These are phyloP conservation scores for Syngnathus typhle DNA, from an alignment of 2,113 vertebrate species.

Conservation along the genomic window DNA sequence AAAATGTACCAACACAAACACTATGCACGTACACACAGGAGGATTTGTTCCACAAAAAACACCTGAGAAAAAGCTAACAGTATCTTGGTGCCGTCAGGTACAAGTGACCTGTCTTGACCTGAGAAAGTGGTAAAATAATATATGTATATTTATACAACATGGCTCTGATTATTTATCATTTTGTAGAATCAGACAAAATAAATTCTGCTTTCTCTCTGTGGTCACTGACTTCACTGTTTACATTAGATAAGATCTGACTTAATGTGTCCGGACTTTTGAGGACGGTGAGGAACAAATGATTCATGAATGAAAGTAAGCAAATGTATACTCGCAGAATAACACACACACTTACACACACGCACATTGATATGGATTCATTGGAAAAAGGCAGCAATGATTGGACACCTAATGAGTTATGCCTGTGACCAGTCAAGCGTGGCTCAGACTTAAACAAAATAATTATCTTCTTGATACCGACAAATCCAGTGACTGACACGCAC, in stretches of 20 bases:
- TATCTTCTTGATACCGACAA: conserved; percentile 48
- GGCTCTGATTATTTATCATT: not conserved
- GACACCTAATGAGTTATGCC: conserved; percentile 49
- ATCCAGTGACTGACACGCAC: conserved; percentile 33
- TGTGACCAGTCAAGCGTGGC: conserved; percentile 47
- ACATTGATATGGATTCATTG: conserved; percentile 50
- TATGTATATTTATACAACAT: not conserved
- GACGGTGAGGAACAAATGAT: conserved; percentile 31
- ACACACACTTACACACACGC: conserved; percentile 5
- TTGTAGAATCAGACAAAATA: conserved; percentile 2
- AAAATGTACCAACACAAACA: not conserved
- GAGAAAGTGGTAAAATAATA: not conserved
- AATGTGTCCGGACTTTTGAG: conserved; percentile 29
- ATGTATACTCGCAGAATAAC: conserved; percentile 11
- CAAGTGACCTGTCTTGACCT: not conserved
- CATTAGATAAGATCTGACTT: conserved; percentile 35
- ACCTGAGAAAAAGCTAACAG: not conserved
- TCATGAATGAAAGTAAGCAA: conserved; percentile 42
- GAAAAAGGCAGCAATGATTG: conserved; percentile 57
- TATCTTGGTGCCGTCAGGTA: not conserved
- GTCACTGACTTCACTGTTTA: conserved; percentile 28
- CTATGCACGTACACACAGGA: not conserved
- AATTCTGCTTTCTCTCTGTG: conserved; percentile 3
- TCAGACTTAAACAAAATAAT: conserved; percentile 56
- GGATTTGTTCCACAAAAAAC: not conserved